These are phyloP conservation scores for Pocillopora grandis DNA, from an alignment of 92 coral and sea anemone species.

Conservation along the genomic window DNA sequence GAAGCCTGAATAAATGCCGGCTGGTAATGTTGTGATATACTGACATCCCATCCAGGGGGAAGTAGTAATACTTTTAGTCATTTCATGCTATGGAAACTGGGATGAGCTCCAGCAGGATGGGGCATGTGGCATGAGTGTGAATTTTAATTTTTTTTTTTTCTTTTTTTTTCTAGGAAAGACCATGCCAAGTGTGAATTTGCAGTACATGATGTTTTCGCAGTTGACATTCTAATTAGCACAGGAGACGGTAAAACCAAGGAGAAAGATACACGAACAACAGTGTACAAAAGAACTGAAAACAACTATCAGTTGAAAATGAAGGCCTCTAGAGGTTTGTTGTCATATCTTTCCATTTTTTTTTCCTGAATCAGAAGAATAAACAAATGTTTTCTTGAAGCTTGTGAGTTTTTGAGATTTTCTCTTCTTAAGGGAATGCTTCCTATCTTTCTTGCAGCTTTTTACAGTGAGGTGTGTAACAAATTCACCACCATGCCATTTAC, in stretches of 20 bases:
- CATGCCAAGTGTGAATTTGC: conserved; percentile 93
- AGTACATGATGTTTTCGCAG: conserved; percentile 90
- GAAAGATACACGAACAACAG: conserved; percentile 86
- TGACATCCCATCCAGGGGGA: no score
- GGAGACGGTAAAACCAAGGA: conserved; percentile 96
- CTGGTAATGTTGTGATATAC: no score
- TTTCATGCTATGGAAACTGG: no score
- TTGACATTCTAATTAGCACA: conserved; percentile 83
- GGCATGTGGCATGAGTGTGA: no score
- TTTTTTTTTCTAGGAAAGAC: conserved; percentile 66
- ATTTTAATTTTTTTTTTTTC: neutral
- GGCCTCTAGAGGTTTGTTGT: conserved; percentile 80
- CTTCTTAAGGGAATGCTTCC: neutral
- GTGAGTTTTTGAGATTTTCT: neutral
- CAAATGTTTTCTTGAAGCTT: neutral
- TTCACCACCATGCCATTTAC: conserved; percentile 97
- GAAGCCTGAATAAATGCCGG: no score
- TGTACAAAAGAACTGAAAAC: conserved; percentile 85
- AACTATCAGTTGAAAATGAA: conserved; percentile 90
- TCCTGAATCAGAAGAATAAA: neutral
- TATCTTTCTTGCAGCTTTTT: conserved; percentile 63
- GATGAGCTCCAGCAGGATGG: no score
- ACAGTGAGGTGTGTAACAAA: conserved; percentile 90
- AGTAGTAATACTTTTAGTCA: no score
- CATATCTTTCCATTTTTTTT: neutral